Evolutionary conservation across 2,113 vertebrate species (phyloP).

Genomic region (Pituophis catenifer): DNA sequence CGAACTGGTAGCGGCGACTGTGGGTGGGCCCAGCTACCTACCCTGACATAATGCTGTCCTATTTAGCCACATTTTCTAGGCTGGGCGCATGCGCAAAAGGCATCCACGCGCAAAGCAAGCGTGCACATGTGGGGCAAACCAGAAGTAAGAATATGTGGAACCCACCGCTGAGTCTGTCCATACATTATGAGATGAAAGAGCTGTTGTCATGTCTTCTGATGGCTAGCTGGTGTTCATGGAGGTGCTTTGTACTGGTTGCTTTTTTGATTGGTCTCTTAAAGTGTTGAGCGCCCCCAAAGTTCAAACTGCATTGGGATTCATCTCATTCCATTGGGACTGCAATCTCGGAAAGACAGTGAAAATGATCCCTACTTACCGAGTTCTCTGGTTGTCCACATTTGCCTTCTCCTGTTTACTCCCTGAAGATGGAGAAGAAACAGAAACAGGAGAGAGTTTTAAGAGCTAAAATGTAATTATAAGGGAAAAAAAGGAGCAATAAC

Average conservation of each 20-base stretch:
- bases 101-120: too few species aligned
- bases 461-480: background rate
- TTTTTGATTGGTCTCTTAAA: background rate
- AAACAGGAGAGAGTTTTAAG: background rate
- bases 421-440: constrained; percentile 30
- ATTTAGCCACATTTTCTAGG: too few species aligned
- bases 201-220: background rate
- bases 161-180: background rate
- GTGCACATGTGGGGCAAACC: too few species aligned
- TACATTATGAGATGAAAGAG: background rate
- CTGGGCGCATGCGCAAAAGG: too few species aligned
- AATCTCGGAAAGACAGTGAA: background rate
- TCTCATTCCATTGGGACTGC: background rate
- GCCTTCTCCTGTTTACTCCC: constrained; percentile 42
- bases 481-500: background rate
- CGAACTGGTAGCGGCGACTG: too few species aligned
- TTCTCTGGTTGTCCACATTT: constrained; percentile 36
- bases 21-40: too few species aligned
- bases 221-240: background rate
- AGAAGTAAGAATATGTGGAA: too few species aligned
- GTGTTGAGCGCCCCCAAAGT: background rate
- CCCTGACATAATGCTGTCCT: too few species aligned
- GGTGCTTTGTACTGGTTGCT: background rate
- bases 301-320: background rate
- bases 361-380: constrained; percentile 58